Conservation (phyloP, 2,888 invertebrate species). For the Lithophane ornitopus region DNA sequence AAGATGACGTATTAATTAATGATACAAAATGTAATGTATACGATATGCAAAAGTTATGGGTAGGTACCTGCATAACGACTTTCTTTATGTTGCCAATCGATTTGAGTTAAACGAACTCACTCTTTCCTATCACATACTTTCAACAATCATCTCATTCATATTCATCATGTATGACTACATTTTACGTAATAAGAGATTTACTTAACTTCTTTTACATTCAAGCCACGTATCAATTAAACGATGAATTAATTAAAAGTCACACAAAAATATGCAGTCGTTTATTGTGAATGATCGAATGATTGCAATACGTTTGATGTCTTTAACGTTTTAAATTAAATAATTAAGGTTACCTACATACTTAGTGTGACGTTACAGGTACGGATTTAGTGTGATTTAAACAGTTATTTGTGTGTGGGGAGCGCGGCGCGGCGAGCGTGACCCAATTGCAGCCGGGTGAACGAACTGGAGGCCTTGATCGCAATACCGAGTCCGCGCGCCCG, state of each 20-base stretch:
- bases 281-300: constrained; percentile 42
- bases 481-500: constrained; percentile 79
- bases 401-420: constrained; percentile 85
- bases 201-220: constrained; percentile 48
- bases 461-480: constrained; percentile 90
- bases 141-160: constrained; percentile 56
- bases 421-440: constrained; percentile 85
- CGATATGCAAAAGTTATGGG: constrained; percentile 57
- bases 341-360: constrained; percentile 78
- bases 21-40: constrained; percentile 59
- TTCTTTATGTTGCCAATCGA: constrained; percentile 57
- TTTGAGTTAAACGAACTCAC: constrained; percentile 56
- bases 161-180: constrained; percentile 44
- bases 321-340: constrained; percentile 65
- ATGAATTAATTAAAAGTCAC: constrained; percentile 24
- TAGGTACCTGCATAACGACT: constrained; percentile 60
- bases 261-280: constrained; percentile 25
- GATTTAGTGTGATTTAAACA: constrained; percentile 87
- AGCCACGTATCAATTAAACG: constrained; percentile 34
- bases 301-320: constrained; percentile 48
- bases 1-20: constrained; percentile 61
- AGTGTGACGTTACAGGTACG: constrained; percentile 84
- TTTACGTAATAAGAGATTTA: constrained; percentile 60
- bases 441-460: constrained; percentile 88
- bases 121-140: constrained; percentile 58